Evolutionary conservation across 1,140 invertebrate genomes (phyloP), one percentile per base, ranked within the genome.

Genomic region (Drosophila repleta): DNA sequence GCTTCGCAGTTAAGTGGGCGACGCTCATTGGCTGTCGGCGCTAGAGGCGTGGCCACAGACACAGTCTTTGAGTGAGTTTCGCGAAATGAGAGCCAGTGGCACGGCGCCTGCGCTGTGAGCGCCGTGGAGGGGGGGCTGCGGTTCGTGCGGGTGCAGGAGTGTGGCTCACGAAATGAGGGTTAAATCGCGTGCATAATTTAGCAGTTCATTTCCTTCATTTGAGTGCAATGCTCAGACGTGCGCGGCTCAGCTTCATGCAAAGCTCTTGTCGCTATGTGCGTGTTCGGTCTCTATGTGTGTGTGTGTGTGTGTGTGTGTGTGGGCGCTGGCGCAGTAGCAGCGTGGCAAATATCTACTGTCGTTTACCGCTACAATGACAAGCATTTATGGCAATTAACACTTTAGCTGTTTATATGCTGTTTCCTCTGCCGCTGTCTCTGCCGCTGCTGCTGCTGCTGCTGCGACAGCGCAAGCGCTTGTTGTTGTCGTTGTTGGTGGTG

Each of bases 321-420:
- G 56, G 58, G 69, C 79, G 79, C 82, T 84, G 71, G 82, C 80
- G 76, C 80, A 80, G 58, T 74, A 65, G 81, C 73, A 79, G 79
- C 79, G 78, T 79, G 70, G 84, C 81, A 88, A 85, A 82, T 90
- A 89, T 88, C 87, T 79, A 83, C 72, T 84, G 76, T 74, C 90
- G 87, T 91, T 91, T 91, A 91, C 87, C 87, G 89, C 84, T 89
- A 91, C 90, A 91, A 91, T 91, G 90, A 91, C 90, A 91, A 87
- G 83, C 89, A 91, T 91, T 91, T 91, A 91, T 91, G 89, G 89
- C 90, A 91, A 91, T 91, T 91, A 91, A 91, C 90, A 91, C 90
- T 91, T 91, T 90, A 90, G 85, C 90, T 91, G 82, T 91, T 91
- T 91, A 90, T 91, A 90, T 74, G 71, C 83, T 74, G 68, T 74